A percentile compares a stretch with the other conserved stretches of the same genome.
Evolutionary conservation across 23 tunicate species (phyloP).

Genomic region (Clavelina lepadiformis): DNA sequence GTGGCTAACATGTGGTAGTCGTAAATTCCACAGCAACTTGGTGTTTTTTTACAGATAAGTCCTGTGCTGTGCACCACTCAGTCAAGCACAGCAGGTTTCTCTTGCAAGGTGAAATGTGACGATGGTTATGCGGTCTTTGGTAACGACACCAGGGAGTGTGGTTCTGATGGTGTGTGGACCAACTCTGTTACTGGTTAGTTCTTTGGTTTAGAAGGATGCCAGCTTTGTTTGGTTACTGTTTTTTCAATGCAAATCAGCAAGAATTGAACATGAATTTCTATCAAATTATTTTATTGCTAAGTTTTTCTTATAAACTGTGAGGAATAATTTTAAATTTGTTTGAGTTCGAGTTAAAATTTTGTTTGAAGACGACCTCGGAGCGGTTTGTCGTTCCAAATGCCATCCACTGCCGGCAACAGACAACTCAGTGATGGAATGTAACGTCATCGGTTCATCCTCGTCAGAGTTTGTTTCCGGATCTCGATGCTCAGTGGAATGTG

Average conservation of each 20-base stretch:
- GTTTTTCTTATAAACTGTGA: too few species aligned
- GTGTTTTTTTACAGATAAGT: slow-evolving; percentile 14
- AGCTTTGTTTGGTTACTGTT: slow-evolving; percentile 11
- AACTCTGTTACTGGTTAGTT: slow-evolving; percentile 33
- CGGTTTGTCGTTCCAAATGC: slow-evolving; percentile 2
- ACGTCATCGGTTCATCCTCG: too few species aligned
- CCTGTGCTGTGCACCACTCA: slow-evolving; percentile 32
- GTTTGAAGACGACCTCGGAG: too few species aligned
- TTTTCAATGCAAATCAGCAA: too few species aligned
- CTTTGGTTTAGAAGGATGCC: slow-evolving; percentile 3
- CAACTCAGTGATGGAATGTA: background rate
- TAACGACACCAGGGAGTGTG: slow-evolving; percentile 28
- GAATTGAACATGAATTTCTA: too few species aligned
- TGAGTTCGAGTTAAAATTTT: too few species aligned
- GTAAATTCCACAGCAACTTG: too few species aligned
- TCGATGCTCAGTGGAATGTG: background rate
- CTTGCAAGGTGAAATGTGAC: slow-evolving; percentile 30
- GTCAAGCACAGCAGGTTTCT: slow-evolving; percentile 11
- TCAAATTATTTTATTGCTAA: too few species aligned
- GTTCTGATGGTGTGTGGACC: slow-evolving; percentile 37
- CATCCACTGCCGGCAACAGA: background rate
- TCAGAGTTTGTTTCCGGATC: background rate
- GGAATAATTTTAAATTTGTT: too few species aligned
- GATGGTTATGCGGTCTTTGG: slow-evolving; percentile 47
- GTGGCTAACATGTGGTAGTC: too few species aligned